Conservation (phyloP, 2,888 invertebrate genomes). For the Chymomyza amoena region DNA sequence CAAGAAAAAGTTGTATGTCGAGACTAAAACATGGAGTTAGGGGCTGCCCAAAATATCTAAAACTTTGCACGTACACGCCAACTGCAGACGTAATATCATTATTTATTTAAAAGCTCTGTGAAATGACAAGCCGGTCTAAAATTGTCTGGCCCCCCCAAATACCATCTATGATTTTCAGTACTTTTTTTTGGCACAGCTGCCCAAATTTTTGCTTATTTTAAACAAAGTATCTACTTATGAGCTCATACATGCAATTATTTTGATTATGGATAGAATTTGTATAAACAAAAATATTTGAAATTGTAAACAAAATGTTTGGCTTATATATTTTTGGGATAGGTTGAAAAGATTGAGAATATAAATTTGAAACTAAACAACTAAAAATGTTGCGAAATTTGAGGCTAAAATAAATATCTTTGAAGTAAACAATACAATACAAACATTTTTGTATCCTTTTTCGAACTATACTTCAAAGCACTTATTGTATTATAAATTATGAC, state of each 20-base stretch:
- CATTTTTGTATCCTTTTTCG: too few relatives aligned
- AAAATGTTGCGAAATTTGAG: neutral
- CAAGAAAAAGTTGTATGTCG: neutral
- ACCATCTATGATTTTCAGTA: neutral
- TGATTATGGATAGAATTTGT: neutral
- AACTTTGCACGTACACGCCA: neutral
- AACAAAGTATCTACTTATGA: neutral
- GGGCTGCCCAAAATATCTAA: neutral
- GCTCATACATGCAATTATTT: neutral
- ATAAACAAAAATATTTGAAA: neutral
- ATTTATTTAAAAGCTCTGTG: slow-evolving; percentile 58
- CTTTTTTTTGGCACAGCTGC: neutral
- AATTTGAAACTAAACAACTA: neutral
- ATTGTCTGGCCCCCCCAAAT: neutral
- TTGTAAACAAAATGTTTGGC: neutral
- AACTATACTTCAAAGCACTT: too few relatives aligned
- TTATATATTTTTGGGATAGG: neutral
- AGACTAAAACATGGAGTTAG: too few relatives aligned
- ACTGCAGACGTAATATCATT: slow-evolving; percentile 57
- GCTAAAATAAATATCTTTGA: neutral
- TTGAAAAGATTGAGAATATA: neutral
- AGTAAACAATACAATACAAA: too few relatives aligned
- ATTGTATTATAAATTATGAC: too few relatives aligned
- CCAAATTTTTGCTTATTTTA: neutral
- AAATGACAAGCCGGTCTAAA: slow-evolving; percentile 21